These are phyloP conservation scores for Tenthredo distinguenda DNA, from an alignment of 2,888 invertebrate genomes.

Conservation along the genomic window DNA sequence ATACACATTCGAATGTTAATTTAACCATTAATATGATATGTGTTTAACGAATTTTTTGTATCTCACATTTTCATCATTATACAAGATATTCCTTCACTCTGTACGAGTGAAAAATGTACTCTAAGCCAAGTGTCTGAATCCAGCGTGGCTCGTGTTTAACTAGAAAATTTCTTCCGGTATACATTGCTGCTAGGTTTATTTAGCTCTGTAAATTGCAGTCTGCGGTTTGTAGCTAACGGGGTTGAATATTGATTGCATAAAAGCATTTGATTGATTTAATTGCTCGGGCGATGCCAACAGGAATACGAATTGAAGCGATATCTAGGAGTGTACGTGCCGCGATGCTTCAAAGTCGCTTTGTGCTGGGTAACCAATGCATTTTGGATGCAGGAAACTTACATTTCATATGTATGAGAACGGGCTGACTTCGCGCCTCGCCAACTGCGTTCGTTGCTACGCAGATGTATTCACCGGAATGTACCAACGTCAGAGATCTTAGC, in stretches of 20 bases:
- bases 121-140: too few relatives aligned
- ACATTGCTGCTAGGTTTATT: background rate
- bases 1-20: too few relatives aligned
- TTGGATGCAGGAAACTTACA: conserved; percentile 82
- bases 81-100: too few relatives aligned
- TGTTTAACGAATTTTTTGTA: too few relatives aligned
- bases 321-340: background rate
- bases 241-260: background rate
- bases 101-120: too few relatives aligned
- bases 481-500: conserved; percentile 84
- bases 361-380: conserved; percentile 37
- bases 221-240: background rate
- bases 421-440: conserved; percentile 89
- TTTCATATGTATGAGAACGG: conserved; percentile 86
- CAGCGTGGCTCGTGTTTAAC: too few relatives aligned
- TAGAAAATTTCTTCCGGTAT: too few relatives aligned
- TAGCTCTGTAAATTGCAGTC: background rate
- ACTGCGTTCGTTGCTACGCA: conserved; percentile 90
- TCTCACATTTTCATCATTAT: too few relatives aligned
- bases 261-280: conserved; percentile 3
- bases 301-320: background rate
- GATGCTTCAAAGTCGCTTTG: conserved; percentile 22
- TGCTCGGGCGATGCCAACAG: background rate
- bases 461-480: conserved; percentile 88
- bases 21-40: too few relatives aligned